Evolutionary conservation across 2,113 vertebrate genomes (phyloP), one percentile per base, ranked within the genome.

Genomic region (Catagonus wagneri): DNA sequence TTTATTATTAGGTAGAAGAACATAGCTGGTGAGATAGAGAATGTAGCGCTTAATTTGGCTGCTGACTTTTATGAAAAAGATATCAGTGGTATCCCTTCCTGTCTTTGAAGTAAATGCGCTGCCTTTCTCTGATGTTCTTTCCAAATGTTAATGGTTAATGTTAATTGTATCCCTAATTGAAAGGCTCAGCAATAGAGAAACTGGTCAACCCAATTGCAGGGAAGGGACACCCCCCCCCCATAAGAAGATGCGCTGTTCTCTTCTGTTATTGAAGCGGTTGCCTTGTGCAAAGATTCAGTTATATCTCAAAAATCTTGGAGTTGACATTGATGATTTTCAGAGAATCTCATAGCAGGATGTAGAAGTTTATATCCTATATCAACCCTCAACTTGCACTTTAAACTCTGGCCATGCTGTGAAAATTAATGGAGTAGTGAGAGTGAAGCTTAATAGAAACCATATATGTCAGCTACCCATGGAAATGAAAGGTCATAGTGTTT

Each of bases 261-360:
- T 39, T 76, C 1, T 58, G 98, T 98, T 99, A 97, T 99, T 99
- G 99, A 99, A 98, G 98, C 94, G 93, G 90, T 97, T 96, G 69
- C 12, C 61, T 83, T 71, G 11, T 71, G 13, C 27, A 58, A 96
- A 81, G 91, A 94, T 93, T 90, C 54, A 79, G 23, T 89, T 96
- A 44, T 91, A 83, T 69, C n/a, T 83, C 32, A 85, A 74, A 76
- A 93, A 69, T 95, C 58, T 88, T 91, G 39, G 83, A 90, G 66
- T 90, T 94, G 61, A 66, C 85, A 76, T 63, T 95, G 58, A 52
- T 68, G 65, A 56, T 96, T 94, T 97, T 95, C 63, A 90, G 81
- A 95, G 56, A 93, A 54, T 94, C 44, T 87, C 60, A 87, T 69
- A 15, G 11, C 6, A 56, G 22, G 3, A 12, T 94, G 34, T 94